phyloP scores from a whole-genome alignment of 2,797 vertebrate species.

The Acestrorhynchus altus region DNA sequence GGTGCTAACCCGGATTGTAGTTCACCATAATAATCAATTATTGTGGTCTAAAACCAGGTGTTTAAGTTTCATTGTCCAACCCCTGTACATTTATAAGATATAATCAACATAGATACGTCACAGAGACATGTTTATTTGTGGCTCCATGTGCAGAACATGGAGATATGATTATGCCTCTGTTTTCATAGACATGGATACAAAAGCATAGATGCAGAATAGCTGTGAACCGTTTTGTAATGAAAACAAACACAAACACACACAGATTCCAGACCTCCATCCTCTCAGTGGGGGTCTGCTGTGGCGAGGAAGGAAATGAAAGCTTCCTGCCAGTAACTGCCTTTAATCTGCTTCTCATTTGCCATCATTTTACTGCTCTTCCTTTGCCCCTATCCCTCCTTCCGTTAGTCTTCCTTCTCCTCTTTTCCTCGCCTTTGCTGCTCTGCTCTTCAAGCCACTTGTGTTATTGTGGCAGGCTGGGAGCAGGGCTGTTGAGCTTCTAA shows the following conservation, averaged over 20 bases:
- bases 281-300: conserved; percentile 51
- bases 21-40: no score
- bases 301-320: conserved; percentile 48
- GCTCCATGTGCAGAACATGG: no score
- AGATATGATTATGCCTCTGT: no score
- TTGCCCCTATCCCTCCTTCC: conserved; percentile 39
- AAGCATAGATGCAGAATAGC: conserved; percentile 9
- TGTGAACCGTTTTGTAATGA: conserved; percentile 48
- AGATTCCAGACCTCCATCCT: conserved; percentile 47
- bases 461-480: conserved; percentile 13
- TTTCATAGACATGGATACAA: conserved; percentile 1
- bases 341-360: conserved; percentile 59
- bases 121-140: no score
- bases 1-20: no score
- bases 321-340: conserved; percentile 62
- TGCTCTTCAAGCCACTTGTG: conserved; percentile 10
- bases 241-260: conserved; percentile 47
- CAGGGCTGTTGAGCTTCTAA: not conserved
- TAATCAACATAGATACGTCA: no score
- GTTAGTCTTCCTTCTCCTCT: conserved; percentile 33
- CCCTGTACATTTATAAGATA: no score
- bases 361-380: conserved; percentile 58
- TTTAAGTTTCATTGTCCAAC: no score
- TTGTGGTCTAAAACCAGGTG: no score
- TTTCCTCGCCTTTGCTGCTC: no score